These are phyloP conservation scores for Eugnorisma glareosa DNA, from an alignment of 2,888 invertebrate species.

Conservation along the genomic window DNA sequence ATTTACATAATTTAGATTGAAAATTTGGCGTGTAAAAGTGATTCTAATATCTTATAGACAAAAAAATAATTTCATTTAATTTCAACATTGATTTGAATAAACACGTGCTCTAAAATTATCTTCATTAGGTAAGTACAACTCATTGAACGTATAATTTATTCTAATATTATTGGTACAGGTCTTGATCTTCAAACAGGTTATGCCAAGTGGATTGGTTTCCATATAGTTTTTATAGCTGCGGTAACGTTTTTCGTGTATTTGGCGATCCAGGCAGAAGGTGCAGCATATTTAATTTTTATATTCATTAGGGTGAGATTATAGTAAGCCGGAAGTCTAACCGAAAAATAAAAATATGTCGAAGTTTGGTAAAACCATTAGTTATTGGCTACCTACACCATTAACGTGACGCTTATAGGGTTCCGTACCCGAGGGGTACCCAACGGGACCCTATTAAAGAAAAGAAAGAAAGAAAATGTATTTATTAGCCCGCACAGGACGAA, in stretches of 20 bases:
- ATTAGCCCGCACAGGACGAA: too few species aligned
- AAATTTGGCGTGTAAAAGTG: not conserved
- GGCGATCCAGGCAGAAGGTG: not conserved
- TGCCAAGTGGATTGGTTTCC: constrained; percentile 1
- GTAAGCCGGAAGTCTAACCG: too few species aligned
- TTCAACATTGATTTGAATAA: constrained; percentile 10
- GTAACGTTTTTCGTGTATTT: not conserved
- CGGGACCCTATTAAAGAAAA: too few species aligned
- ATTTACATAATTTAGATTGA: too few species aligned
- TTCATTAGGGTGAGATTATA: not conserved
- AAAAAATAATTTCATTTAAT: not conserved
- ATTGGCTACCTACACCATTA: not conserved
- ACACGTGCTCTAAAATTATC: not conserved
- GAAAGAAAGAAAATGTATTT: too few species aligned
- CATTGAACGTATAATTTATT: too few species aligned
- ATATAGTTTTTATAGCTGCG: constrained; percentile 1
- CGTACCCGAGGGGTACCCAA: too few species aligned
- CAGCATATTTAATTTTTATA: not conserved
- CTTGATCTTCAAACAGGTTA: constrained; percentile 36
- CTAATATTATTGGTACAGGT: not conserved
- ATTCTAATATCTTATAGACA: not conserved
- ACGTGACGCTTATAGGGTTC: not conserved
- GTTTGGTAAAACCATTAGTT: not conserved
- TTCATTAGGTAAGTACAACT: not conserved
- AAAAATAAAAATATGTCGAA: not conserved